Base-by-base conservation (phyloP, 2,888 invertebrate species). In the Diarsia dahlii region DNA sequence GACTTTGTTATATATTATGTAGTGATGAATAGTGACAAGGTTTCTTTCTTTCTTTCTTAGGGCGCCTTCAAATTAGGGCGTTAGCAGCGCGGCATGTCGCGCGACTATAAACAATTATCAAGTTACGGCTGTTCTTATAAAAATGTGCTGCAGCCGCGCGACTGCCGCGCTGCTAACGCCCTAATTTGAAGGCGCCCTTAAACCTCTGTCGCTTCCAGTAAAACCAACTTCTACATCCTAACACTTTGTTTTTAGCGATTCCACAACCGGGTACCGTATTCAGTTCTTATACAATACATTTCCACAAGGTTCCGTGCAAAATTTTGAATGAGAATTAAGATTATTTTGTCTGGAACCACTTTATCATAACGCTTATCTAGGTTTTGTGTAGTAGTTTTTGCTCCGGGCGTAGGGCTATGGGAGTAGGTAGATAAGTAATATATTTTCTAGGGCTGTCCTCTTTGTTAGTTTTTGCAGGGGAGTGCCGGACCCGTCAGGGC, bases 191-290 rank as follows among this genome's bases (percentile, higher is more conserved):
- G n/a, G n/a, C n/a, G n/a, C n/a, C 46, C 1, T 15, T 20, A 13
- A n/a, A 50, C 5, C 48, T 23, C 52, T 50, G 63, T 8, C 87
- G 58, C 63, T 73, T 87, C 86, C 60, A 81, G 86, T 71, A 63
- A 23, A 5, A 52, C 58, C 12, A 48, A 56, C 3, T 76, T 66
- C 12, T 75, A 76, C 23, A 71, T 76, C 76, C 62, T 3, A 0
- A 64, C 20, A 60, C 34, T 80, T 88, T 87, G 88, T 90, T 91
- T 90, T 89, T 86, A 90, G 82, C 74, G 78, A 84, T 88, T 86
- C 86, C 87, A 82, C 87, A 88, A 86, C 85, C 86, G 86, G 82
- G 88, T 89, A 87, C 87, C 88, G 86, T 85, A 87, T 88, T 86
- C 87, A 86, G 82, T 89, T 89, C 88, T 90, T 91, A 88, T 80